Percentiles rank a stretch among this genome's conserved stretches.
Conservation (phyloP, 1,140 invertebrate genomes). For the Thereuonema tuberculata region DNA sequence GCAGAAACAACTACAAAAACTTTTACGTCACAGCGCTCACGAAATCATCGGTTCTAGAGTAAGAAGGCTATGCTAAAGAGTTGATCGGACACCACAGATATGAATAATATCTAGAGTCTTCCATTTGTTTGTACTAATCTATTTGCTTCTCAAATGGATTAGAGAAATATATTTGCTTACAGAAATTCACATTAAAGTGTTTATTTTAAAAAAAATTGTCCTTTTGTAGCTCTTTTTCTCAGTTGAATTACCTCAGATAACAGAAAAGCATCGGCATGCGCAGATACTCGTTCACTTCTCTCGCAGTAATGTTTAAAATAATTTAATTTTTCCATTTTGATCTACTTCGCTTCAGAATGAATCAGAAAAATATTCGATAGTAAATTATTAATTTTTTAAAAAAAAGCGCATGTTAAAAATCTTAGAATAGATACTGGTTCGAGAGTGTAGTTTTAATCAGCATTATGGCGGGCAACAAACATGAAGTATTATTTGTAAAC, state of each 20-base stretch:
- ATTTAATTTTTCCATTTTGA: not conserved
- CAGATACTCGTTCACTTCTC: too few relatives aligned
- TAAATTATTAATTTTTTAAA: not conserved
- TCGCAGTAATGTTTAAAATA: not conserved
- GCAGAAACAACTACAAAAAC: not conserved
- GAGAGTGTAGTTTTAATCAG: not conserved
- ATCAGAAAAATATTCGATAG: not conserved
- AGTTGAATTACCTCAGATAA: too few relatives aligned
- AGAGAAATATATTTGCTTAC: too few relatives aligned
- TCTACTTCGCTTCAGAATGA: not conserved
- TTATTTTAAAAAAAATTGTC: too few relatives aligned
- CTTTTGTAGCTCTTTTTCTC: too few relatives aligned
- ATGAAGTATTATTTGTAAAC: not conserved
- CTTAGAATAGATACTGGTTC: not conserved
- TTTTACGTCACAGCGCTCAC: not conserved
- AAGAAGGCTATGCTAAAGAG: too few relatives aligned
- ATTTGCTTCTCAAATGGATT: too few relatives aligned
- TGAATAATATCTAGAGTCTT: too few relatives aligned
- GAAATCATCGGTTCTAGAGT: not conserved
- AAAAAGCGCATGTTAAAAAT: not conserved
- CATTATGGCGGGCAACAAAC: not conserved
- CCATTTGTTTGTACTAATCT: too few relatives aligned
- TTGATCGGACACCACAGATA: too few relatives aligned
- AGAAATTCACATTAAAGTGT: too few relatives aligned
- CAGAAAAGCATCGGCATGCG: too few relatives aligned